Base-by-base conservation (phyloP, 2,113 vertebrate species). In the Lophius piscatorius region DNA sequence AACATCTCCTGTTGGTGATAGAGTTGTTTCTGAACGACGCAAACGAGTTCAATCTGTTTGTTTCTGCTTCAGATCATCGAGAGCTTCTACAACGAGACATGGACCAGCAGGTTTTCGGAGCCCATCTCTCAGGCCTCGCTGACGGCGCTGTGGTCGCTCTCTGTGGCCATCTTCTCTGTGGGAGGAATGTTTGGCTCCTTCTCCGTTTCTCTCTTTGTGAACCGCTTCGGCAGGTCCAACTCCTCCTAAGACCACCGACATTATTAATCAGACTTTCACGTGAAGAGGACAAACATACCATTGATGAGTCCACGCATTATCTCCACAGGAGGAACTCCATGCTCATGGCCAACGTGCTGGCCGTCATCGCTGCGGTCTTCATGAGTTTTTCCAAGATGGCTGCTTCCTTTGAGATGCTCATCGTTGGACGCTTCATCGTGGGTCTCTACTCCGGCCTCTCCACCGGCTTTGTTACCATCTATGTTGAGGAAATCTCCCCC, bases 391-490 rank as follows among this genome's bases (percentile, higher is more conserved):
- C 95, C 18, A 96, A 98, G 83, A 65, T 96, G 90, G 94, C 93
- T 3, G 57, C 81, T 0, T 99, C 97, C 36, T 98, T 93, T 2
- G 97, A 99, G 88, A 96, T 98, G 95, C 89, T 99, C 55, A 95
- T 98, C 78, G 65, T 93, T 0, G 97, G 97, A 28, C 96, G 97
- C 46, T 95, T 98, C 71, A 55, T 96, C 21, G 92, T 99, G 0
- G 97, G 97, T 0, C 63, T 98, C 7, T 98, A 96, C 84, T 97
- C 93, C 0, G 97, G 97, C 60, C 92, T 98, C 63, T 95, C 93
- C 76, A 98, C 97, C 0, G 96, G 97, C 36, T 98, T 99, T 0
- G 97, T 99, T 68, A 96, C 97, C 72, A 94, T 98, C 92, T 99
- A 99, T 0, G 91, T 99, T 16, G 96, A 96, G 0, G 97, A 99